A percentile compares a stretch with the other conserved stretches of the same genome.
Evolutionary conservation across 1,140 invertebrate species (phyloP).

Genomic region (Bombus fervidus): DNA sequence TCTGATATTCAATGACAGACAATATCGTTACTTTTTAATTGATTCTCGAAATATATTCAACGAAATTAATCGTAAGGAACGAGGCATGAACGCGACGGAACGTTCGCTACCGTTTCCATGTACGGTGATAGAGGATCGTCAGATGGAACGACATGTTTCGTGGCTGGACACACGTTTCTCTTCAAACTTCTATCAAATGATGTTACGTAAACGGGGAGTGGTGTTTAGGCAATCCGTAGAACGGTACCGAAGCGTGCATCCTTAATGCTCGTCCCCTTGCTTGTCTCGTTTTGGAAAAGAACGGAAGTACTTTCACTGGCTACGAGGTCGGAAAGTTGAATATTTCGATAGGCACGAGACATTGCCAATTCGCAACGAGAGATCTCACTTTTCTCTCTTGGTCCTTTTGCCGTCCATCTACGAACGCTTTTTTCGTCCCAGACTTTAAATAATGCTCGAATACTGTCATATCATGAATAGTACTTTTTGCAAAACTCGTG

Average conservation of each 20-base stretch:
- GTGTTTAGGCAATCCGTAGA: slow-evolving; percentile 63
- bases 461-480: neutral
- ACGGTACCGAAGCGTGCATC: slow-evolving; percentile 67
- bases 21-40: neutral
- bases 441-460: neutral
- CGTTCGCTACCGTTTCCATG: neutral
- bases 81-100: neutral
- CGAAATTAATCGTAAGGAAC: neutral
- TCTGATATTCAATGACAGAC: neutral
- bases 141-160: neutral
- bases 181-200: slow-evolving; percentile 48
- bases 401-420: neutral
- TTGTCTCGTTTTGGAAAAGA: slow-evolving; percentile 73
- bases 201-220: slow-evolving; percentile 62
- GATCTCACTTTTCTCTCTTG: slow-evolving; percentile 32
- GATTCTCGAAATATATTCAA: neutral
- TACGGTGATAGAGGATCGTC: neutral
- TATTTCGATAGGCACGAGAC: slow-evolving; percentile 43
- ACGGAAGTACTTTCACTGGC: slow-evolving; percentile 77
- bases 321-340: slow-evolving; percentile 62
- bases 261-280: slow-evolving; percentile 50
- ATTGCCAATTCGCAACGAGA: slow-evolving; percentile 26
- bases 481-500: too few species aligned
- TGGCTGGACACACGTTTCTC: slow-evolving; percentile 43
- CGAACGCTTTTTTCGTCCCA: neutral